Evolutionary conservation across 2,113 vertebrate genomes (phyloP).

Genomic region (Perca flavescens): DNA sequence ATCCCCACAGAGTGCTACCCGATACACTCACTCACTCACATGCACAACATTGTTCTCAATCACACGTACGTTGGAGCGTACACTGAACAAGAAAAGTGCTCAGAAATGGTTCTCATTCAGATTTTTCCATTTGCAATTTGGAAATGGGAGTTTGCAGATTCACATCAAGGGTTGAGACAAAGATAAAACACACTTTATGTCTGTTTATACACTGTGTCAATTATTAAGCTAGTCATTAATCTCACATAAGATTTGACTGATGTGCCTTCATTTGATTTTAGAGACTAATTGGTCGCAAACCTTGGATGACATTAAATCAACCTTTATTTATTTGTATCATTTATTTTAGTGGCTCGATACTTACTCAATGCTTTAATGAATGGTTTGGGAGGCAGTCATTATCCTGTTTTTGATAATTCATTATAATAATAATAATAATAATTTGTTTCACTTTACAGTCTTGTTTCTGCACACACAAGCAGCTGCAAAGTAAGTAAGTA

Average conservation of each 20-base stretch:
- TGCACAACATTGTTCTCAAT: constrained; percentile 51
- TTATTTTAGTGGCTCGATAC: background rate
- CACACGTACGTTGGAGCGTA: constrained; percentile 1
- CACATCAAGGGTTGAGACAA: background rate
- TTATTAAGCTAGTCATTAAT: constrained; percentile 27
- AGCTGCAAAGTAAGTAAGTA: background rate
- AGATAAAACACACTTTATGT: background rate
- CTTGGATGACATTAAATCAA: constrained; percentile 43
- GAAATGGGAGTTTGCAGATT: background rate
- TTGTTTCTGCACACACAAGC: background rate
- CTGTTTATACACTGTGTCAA: background rate
- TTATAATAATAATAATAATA: background rate
- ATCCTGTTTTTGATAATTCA: background rate
- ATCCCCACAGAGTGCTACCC: constrained; percentile 67
- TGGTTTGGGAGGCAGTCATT: constrained; percentile 2
- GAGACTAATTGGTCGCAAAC: constrained; percentile 32
- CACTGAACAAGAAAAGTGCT: background rate
- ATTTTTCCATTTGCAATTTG: background rate
- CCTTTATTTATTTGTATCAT: constrained; percentile 19
- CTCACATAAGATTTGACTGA: background rate
- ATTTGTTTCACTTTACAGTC: background rate
- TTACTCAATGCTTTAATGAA: constrained; percentile 11
- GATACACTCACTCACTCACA: constrained; percentile 55
- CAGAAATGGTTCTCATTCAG: background rate
- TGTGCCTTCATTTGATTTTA: constrained; percentile 11